These are phyloP conservation scores for Yponomeuta evonymella DNA, from an alignment of 2,888 invertebrate species.

Conservation along the genomic window DNA sequence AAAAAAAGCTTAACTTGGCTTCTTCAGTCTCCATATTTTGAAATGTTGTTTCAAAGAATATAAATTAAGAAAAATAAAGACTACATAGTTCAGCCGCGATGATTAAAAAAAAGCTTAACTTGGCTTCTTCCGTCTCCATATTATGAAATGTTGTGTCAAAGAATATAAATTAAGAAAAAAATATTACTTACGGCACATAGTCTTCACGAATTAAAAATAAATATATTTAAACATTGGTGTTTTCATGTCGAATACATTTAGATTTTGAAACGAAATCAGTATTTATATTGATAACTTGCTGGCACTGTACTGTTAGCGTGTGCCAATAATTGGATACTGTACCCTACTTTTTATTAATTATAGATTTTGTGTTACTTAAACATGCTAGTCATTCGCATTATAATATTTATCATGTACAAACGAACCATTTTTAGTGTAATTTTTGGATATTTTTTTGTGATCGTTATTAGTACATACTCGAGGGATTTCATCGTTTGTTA, in stretches of 20 bases:
- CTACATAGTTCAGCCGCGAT: too few relatives aligned
- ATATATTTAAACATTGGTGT: neutral
- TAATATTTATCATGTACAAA: conserved; percentile 21
- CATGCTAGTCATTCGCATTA: conserved; percentile 27
- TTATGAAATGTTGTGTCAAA: neutral
- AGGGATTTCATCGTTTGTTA: neutral
- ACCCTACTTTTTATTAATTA: neutral
- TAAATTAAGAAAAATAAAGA: too few relatives aligned
- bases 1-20: neutral
- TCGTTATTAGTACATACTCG: too few relatives aligned
- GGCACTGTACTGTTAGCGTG: neutral
- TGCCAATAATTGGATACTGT: neutral
- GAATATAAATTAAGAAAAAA: too few relatives aligned
- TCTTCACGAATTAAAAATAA: neutral
- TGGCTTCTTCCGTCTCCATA: neutral
- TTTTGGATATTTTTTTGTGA: conserved; percentile 11
- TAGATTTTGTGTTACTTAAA: conserved; percentile 18
- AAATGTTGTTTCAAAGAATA: too few relatives aligned
- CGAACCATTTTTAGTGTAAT: conserved; percentile 11
- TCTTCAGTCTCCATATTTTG: too few relatives aligned
- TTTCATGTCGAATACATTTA: neutral
- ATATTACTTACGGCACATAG: too few relatives aligned
- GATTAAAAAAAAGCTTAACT: neutral
- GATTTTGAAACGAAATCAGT: conserved; percentile 1
- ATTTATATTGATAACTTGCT: neutral